Base-by-base conservation (phyloP, 2,113 vertebrate species). In the Pseudopipra pipra region DNA sequence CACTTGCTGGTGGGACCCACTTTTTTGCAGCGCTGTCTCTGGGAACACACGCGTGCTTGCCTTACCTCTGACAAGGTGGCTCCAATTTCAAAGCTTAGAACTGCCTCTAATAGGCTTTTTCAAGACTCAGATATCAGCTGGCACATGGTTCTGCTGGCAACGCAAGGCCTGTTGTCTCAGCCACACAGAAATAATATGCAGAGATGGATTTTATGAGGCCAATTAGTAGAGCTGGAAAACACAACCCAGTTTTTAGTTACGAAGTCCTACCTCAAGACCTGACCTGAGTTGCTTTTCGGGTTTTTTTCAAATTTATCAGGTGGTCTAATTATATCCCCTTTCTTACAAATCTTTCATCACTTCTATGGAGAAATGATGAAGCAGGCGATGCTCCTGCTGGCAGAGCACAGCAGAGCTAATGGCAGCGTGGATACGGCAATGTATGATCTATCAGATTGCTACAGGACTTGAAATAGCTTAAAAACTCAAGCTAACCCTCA, bases 251-350 rank as follows among this genome's bases (percentile, higher is more conserved):
- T 87, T 90, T 74, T 46, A 81, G 18, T 55, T 55, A 35, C 5
- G 47, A 65, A 84, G 12, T 25, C 20, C 39, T 66, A 19, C 28
- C 39, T 85, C 39, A 43, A 82, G 49, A 75, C 28, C 20, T 76
- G 51, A 41, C 0, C 0, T 44, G 14, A 72, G 22, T 17, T 70
- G 37, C 28, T 79, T 79, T 51, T 56, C 1, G 0, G 25, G 27
- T 28, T 56, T 65, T 65, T 72, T 76, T 52, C 70, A 49, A 21
- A 55, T 58, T 14, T 66, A n/a, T 84, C 35, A 63, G 33, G 33
- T 62, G 28, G 9, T 67, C 43, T 80, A 70, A 54, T 80, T 46
- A 24, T 19, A 51, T 18, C 16, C 8, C 3, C 14, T 18, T 86
- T 77, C n/a, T 54, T 46, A 25, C 37, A 77, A 74, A 83, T 7